Evolutionary conservation across 2,888 invertebrate species (phyloP).

Genomic region (Flexamia atlantica): DNA sequence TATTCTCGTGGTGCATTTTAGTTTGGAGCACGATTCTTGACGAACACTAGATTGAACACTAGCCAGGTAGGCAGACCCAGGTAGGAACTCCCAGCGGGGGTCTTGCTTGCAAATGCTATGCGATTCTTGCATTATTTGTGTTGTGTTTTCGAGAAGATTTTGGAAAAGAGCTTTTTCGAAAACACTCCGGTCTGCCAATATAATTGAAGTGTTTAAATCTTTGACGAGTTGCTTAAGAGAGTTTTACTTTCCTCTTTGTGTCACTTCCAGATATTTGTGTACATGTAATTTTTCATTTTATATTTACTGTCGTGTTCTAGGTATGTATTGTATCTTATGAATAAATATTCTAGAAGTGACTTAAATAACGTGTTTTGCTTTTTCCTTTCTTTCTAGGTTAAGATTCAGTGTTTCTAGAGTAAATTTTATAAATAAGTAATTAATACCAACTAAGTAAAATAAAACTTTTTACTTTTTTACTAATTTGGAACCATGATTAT

Average conservation of each 20-base stretch:
- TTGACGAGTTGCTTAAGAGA: not conserved
- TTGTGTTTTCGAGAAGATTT: conserved; percentile 92
- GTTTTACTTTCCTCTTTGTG: not conserved
- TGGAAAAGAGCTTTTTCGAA: conserved; percentile 94
- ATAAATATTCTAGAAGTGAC: conserved; percentile 22
- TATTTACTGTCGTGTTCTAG: conserved; percentile 1
- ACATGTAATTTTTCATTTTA: conserved; percentile 4
- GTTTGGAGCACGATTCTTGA: conserved; percentile 15
- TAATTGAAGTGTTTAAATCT: not conserved
- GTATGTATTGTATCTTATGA: conserved; percentile 1
- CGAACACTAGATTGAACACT: not conserved
- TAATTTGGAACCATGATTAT: too few species aligned
- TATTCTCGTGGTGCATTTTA: conserved; percentile 5
- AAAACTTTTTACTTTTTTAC: too few species aligned
- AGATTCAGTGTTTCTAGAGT: too few species aligned
- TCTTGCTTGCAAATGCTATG: conserved; percentile 42
- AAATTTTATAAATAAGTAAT: too few species aligned
- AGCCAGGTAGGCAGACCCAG: conserved; percentile 27
- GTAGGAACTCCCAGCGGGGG: not conserved
- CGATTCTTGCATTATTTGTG: conserved; percentile 82
- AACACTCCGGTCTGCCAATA: conserved; percentile 84
- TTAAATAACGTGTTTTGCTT: not conserved
- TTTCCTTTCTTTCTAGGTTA: not conserved
- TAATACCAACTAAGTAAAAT: too few species aligned
- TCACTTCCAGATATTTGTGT: conserved; percentile 13